Evolutionary conservation across 2,888 invertebrate species (phyloP).

Genomic region (Belgica antarctica): DNA sequence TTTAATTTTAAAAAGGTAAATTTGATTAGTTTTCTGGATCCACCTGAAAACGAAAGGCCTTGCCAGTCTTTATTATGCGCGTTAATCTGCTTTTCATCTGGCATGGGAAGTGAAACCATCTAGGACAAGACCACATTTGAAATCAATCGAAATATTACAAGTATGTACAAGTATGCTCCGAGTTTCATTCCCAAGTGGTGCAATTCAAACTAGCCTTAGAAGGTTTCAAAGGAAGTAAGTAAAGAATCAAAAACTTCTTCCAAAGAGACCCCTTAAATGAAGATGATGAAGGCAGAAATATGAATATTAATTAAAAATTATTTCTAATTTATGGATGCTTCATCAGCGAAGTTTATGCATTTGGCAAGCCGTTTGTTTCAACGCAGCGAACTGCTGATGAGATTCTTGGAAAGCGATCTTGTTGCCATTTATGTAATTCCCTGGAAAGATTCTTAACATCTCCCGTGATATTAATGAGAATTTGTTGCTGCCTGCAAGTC

Average conservation of each 20-base stretch:
- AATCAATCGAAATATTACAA: too few species aligned
- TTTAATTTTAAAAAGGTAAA: constrained; percentile 4
- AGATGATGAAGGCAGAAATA: neutral
- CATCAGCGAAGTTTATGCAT: neutral
- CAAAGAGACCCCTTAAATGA: neutral
- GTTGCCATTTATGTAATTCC: neutral
- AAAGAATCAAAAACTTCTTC: neutral
- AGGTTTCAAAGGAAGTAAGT: too few species aligned
- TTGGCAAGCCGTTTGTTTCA: neutral
- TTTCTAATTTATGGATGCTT: constrained; percentile 27
- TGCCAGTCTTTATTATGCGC: neutral
- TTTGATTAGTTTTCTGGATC: neutral
- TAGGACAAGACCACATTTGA: too few species aligned
- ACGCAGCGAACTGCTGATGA: neutral
- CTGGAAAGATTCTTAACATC: neutral
- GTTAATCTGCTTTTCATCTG: neutral
- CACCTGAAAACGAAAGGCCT: neutral
- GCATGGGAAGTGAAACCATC: neutral
- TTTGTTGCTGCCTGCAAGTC: too few species aligned
- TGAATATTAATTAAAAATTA: constrained; percentile 39
- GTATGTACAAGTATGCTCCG: too few species aligned
- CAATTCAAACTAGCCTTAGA: too few species aligned
- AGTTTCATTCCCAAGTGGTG: too few species aligned
- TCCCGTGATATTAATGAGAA: neutral
- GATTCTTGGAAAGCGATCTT: neutral